These are phyloP conservation scores for Ochotona curzoniae DNA, from an alignment of 2,113 vertebrate species.

Conservation along the genomic window DNA sequence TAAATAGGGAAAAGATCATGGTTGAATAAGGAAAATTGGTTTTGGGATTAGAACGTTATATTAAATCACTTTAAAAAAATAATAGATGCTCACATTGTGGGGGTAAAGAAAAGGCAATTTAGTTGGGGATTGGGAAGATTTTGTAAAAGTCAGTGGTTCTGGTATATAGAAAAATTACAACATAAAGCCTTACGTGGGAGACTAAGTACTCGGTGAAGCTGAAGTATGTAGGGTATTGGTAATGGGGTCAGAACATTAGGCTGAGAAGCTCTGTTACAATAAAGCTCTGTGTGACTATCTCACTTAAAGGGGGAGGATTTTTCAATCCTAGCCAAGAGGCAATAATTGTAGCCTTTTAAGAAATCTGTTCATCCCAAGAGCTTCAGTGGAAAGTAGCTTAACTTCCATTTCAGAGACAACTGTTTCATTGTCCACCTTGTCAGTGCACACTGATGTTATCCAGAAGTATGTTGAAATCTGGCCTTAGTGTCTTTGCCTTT, in stretches of 20 bases:
- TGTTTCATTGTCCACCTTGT: slow-evolving; percentile 13
- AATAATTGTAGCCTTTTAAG: background rate
- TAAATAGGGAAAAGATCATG: background rate
- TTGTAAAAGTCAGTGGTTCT: background rate
- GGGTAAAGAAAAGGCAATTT: background rate
- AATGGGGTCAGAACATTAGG: background rate
- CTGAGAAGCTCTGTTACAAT: background rate
- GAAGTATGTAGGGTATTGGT: background rate
- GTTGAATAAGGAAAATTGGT: background rate
- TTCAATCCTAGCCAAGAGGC: background rate
- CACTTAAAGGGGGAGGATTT: background rate
- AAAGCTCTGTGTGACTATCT: background rate
- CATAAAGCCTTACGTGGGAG: background rate
- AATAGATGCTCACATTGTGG: background rate
- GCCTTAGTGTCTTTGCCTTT: background rate
- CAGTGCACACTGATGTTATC: background rate
- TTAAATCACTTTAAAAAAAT: background rate
- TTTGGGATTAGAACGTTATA: background rate
- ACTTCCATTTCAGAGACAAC: background rate
- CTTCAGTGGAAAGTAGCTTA: background rate
- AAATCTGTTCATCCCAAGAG: background rate
- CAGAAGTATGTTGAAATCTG: background rate
- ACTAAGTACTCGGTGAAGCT: background rate
- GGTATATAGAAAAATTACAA: background rate
- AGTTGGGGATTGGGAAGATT: background rate